These are phyloP conservation scores for Redunca redunca DNA, from an alignment of 2,113 vertebrate species.

Conservation along the genomic window DNA sequence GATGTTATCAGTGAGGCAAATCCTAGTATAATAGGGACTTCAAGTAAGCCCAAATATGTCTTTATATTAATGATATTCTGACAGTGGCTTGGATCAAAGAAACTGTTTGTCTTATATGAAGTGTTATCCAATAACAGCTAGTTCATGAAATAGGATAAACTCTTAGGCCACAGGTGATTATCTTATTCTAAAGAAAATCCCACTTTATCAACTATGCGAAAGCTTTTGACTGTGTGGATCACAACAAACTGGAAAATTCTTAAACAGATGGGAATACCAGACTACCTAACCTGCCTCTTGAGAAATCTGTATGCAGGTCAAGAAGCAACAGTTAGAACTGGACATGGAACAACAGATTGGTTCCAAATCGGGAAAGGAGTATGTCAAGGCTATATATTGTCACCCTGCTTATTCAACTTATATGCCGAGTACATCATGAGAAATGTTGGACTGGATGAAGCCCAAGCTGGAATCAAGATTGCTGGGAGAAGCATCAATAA, in stretches of 20 bases:
- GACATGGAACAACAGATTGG: not conserved
- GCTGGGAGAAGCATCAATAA: not conserved
- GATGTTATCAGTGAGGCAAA: not conserved
- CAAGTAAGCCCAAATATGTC: not conserved
- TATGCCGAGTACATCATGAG: not conserved
- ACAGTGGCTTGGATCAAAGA: not conserved
- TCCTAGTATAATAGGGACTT: not conserved
- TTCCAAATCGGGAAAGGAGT: not conserved
- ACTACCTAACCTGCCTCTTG: not conserved
- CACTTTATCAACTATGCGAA: not conserved
- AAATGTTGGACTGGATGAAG: not conserved
- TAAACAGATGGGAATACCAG: not conserved
- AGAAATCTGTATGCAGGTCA: not conserved
- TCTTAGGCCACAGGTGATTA: not conserved
- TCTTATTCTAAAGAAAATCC: not conserved
- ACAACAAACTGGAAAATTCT: not conserved
- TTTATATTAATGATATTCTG: not conserved
- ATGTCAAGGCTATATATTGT: not conserved
- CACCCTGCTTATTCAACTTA: not conserved
- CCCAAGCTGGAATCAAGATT: not conserved
- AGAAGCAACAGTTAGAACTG: not conserved
- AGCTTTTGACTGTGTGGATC: not conserved
- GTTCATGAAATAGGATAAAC: not conserved
- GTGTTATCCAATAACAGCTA: not conserved
- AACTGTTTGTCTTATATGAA: not conserved